Conservation (phyloP, 2,797 vertebrate genomes). For the Pagetopsis macropterus region DNA sequence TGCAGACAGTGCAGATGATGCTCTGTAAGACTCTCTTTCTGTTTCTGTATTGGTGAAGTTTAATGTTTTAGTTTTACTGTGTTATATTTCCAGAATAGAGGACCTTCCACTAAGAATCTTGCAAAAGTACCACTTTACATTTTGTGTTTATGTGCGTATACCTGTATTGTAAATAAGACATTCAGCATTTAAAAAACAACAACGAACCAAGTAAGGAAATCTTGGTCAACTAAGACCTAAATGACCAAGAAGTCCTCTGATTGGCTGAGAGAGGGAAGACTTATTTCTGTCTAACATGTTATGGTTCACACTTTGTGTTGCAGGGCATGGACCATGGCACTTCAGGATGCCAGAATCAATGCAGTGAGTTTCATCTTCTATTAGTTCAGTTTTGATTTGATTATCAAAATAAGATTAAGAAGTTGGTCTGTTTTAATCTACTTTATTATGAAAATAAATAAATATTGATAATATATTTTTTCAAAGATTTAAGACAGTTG, state of each 20-base stretch:
- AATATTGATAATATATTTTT: not conserved
- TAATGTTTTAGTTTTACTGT: not conserved
- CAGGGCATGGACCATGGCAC: slow-evolving; percentile 95
- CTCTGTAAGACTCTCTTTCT: slow-evolving; percentile 86
- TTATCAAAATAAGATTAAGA: too few relatives aligned
- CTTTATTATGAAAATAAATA: not conserved
- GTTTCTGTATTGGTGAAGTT: not conserved
- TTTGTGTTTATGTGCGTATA: too few relatives aligned
- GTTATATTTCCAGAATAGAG: slow-evolving; percentile 6
- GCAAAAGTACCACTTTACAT: too few relatives aligned
- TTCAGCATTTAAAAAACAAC: too few relatives aligned
- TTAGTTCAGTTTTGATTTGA: too few relatives aligned
- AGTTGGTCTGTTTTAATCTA: not conserved
- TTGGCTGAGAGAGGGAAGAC: too few relatives aligned
- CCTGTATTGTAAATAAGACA: too few relatives aligned
- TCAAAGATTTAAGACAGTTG: not conserved
- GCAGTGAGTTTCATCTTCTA: slow-evolving; percentile 82
- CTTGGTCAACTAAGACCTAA: too few relatives aligned
- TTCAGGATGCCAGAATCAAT: slow-evolving; percentile 93
- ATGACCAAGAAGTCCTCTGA: too few relatives aligned
- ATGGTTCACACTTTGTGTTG: slow-evolving; percentile 29
- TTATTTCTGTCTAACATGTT: not conserved
- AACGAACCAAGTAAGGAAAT: too few relatives aligned
- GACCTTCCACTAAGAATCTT: too few relatives aligned
- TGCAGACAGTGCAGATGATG: slow-evolving; percentile 94